Base-by-base conservation (phyloP, 1,140 invertebrate species). In the Drosophila repleta region DNA sequence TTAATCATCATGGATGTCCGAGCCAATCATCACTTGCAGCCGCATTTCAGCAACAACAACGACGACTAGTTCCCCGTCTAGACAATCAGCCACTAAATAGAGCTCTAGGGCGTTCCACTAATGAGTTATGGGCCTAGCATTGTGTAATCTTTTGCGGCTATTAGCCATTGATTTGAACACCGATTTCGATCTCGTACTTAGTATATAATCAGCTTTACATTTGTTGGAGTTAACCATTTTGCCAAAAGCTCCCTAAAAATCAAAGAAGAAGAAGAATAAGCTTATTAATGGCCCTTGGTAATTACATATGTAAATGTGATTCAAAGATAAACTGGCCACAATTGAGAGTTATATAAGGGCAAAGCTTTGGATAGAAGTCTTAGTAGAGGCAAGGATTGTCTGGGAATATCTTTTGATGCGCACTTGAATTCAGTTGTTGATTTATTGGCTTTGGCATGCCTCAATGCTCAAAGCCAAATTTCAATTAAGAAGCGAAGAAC, bases 1-100 rank as follows among this genome's bases (percentile, higher is more conserved):
- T 87, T 87, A 87, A 87, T 87, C 82, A 87, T 85, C 81, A 68
- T 74, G 82, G 74, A 81, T 85, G 82, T 87, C 82, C 71, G 65
- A 82, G 56, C 74, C 78, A 85, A 85, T 85, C 82, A 82, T 87
- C 82, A 88, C 82, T 87, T 85, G 78, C 74, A 70, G 55, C 55
- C 41, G 49, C 39, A 48, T 63, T 55, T 63, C 55, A 66, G 60
- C 69, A 58, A 58, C 63, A 52, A 41, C 53, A 41, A 17, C 6
- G 21, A 41, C 37, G n/a, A 39, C 13, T 26, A 46, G 43, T 46
- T 10, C 1, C 2, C 2, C 15, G 41, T 63, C 55, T 51, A 76
- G 57, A 73, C 78, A 72, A 76, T 62, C 77, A 65, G 53, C 74
- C 64, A 69, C 66, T 85, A 74, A 83, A 74, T 79, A 77, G 79